Conservation (phyloP, 1,140 invertebrate species). For the Polypedilum pembai region DNA sequence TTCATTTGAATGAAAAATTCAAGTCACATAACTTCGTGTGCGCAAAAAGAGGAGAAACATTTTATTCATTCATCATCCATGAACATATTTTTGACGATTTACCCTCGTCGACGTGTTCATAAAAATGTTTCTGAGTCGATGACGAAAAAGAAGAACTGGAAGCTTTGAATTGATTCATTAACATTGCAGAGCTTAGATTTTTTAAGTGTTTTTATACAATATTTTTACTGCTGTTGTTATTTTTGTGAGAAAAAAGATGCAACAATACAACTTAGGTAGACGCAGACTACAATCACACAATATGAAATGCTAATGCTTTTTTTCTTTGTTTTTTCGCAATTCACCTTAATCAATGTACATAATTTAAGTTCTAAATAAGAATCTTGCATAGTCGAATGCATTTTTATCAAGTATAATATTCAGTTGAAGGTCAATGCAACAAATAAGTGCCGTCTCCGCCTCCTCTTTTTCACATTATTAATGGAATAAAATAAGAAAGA, state of each 20-base stretch:
- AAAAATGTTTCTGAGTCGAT: background rate
- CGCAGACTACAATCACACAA: background rate
- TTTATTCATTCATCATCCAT: slow-evolving; percentile 3
- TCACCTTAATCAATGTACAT: background rate
- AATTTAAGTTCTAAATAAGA: background rate
- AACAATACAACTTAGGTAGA: background rate
- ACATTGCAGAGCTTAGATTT: background rate
- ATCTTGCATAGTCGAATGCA: background rate
- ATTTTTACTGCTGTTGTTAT: too few relatives aligned
- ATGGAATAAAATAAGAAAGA: too few relatives aligned
- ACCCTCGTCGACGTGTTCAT: background rate
- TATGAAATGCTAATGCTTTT: too few relatives aligned
- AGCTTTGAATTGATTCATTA: slow-evolving; percentile 18
- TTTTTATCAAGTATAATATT: background rate
- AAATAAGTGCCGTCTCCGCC: too few relatives aligned
- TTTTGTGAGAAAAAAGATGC: background rate
- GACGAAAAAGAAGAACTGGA: background rate
- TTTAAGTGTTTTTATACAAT: background rate
- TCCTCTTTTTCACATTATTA: too few relatives aligned
- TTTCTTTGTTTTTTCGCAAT: background rate
- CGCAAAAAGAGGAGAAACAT: background rate
- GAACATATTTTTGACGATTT: slow-evolving; percentile 11
- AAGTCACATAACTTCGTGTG: background rate
- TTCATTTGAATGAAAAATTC: background rate
- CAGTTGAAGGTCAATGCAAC: slow-evolving; percentile 4